Percentiles rank a stretch among this genome's conserved stretches.
These are phyloP conservation scores for Oscheius sp. DNA, from an alignment of 2,888 invertebrate genomes.

Conservation along the genomic window DNA sequence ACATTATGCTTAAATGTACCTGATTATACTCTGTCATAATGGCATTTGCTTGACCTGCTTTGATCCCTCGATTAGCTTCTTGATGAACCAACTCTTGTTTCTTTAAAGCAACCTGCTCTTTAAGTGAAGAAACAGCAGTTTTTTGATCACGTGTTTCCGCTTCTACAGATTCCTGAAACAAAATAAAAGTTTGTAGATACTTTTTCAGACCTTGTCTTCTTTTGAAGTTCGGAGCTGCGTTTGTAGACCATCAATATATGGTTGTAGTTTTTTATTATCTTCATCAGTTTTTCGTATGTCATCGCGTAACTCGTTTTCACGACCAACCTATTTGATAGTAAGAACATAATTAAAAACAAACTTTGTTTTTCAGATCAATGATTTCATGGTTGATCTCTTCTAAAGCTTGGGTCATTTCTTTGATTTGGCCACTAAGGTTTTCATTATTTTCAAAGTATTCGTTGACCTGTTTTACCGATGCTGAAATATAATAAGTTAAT, in stretches of 20 bases:
- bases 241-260: neutral
- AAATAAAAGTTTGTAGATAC: neutral
- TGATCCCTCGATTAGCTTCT: constrained; percentile 1
- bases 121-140: neutral
- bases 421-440: constrained; percentile 21
- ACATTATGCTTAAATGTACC: neutral
- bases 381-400: constrained; percentile 9
- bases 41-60: constrained; percentile 2
- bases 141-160: neutral
- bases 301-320: constrained; percentile 18
- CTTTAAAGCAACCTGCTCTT: neutral
- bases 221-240: neutral
- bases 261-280: constrained; percentile 4
- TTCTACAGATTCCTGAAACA: constrained; percentile 5
- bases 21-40: constrained; percentile 18
- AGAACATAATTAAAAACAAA: neutral
- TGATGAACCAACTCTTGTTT: neutral
- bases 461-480: neutral
- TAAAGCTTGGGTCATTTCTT: neutral
- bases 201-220: neutral
- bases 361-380: constrained; percentile 8
- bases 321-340: neutral
- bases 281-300: constrained; percentile 21
- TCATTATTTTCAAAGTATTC: constrained; percentile 28
- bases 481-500: neutral